phyloP scores from a whole-genome alignment of 1,140 invertebrate genomes.

The Homarus americanus region DNA sequence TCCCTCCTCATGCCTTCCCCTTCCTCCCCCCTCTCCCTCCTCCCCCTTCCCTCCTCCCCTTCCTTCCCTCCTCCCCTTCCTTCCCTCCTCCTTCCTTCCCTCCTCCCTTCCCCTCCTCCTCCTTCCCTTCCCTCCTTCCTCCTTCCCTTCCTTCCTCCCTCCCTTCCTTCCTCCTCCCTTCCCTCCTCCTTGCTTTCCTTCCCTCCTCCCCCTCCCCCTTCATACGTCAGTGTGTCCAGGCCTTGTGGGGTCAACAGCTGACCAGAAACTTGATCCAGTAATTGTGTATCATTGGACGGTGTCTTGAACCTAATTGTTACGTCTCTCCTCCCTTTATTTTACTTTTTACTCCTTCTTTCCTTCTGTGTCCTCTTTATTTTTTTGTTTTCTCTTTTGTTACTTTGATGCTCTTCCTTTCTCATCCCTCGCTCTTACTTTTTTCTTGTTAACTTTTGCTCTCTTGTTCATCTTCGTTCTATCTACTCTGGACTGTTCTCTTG shows the following conservation, averaged over 20 bases:
- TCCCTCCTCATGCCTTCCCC: too few relatives aligned
- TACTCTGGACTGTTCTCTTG: neutral
- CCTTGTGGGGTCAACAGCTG: too few relatives aligned
- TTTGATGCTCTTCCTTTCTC: neutral
- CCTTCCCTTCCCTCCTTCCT: neutral
- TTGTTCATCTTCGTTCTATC: neutral
- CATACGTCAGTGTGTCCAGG: neutral
- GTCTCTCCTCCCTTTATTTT: neutral
- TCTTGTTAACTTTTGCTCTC: neutral
- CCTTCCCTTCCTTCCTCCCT: neutral
- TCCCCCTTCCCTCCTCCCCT: too few relatives aligned
- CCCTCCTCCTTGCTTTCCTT: too few relatives aligned
- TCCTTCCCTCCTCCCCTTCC: neutral
- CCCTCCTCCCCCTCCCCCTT: neutral
- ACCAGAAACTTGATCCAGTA: too few relatives aligned
- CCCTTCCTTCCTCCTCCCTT: neutral
- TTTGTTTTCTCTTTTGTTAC: neutral
- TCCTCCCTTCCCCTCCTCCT: neutral
- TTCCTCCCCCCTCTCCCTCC: too few relatives aligned
- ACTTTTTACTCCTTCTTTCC: neutral
- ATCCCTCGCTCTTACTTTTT: neutral
- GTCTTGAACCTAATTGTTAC: too few relatives aligned
- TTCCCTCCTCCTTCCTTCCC: neutral
- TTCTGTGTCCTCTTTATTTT: neutral
- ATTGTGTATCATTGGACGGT: too few relatives aligned